Evolutionary conservation across 2,797 vertebrate genomes (phyloP), one percentile per base, ranked within the genome.

Genomic region (Limnodromus scolopaceus): DNA sequence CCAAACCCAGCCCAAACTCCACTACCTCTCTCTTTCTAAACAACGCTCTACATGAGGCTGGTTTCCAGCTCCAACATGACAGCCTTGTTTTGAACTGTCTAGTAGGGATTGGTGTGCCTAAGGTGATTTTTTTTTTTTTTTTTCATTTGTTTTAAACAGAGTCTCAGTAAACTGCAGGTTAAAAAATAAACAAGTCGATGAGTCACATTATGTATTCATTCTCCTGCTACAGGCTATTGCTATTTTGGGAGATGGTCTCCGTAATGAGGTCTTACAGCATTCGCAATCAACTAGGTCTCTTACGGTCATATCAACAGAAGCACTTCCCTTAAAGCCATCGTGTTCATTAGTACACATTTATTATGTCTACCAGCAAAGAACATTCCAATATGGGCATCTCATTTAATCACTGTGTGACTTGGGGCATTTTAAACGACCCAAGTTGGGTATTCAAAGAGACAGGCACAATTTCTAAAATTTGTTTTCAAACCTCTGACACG

Each of bases 171-270:
- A 80, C 48, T 30, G 72, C 41, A 86, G 34, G 53, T 81, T 92
- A 92, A 92, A 90, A 77, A 65, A 28, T 18, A 84, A 34, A 45
- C 49, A 90, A 84, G 93, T 57, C 30, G 4, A 4, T 82, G 55
- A 96, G 46, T 84, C 85, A 86, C 19, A 4, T 78, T 20, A 76
- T 14, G n/a, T 30, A 65, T 64, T 87, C 51, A 63, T 34, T 81
- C 80, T 80, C 61, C 61, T 75, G 85, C 93, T 86, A 76, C 76
- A 82, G 74, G 83, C 65, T 39, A 75, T 18, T 88, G 41, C 93
- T 95, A 75, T 93, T 90, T 30, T 88, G 54, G 46, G 94, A 95
- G 45, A 92, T 39, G 7, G 57, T 81, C 80, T 87, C 70, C 72
- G 41, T 61, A 82, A 92, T 72, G 43, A 92, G 72, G 87, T 76